phyloP scores from a whole-genome alignment of 2,797 vertebrate genomes.

The Syngnathus rostellatus region DNA sequence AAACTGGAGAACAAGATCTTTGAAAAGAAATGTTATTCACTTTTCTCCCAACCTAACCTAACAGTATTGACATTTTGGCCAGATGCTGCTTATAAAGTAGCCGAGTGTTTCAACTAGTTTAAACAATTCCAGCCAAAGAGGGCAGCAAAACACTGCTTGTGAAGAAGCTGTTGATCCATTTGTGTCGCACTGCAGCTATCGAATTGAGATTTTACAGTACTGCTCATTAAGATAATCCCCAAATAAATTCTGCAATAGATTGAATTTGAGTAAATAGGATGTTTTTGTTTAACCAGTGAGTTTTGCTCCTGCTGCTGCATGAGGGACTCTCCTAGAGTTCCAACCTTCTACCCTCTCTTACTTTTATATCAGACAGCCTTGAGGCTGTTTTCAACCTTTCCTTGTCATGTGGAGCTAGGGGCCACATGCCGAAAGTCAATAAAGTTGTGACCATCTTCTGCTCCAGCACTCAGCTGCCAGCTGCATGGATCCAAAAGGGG shows the following conservation, averaged over 20 bases:
- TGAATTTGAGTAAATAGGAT: not conserved
- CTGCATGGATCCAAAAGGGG: constrained; percentile 54
- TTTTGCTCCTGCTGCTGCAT: constrained; percentile 49
- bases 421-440: constrained; percentile 36
- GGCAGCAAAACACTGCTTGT: constrained; percentile 4
- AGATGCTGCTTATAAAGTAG: too few relatives aligned
- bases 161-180: not conserved
- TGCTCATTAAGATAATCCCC: not conserved
- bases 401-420: constrained; percentile 11
- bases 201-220: not conserved
- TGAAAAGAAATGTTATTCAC: too few relatives aligned
- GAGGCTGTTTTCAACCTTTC: not conserved
- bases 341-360: constrained; percentile 46
- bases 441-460: constrained; percentile 49
- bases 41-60: too few relatives aligned
- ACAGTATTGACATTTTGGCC: too few relatives aligned
- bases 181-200: constrained; percentile 1
- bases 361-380: constrained; percentile 17
- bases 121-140: not conserved
- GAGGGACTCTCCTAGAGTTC: constrained; percentile 60
- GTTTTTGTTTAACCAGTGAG: constrained; percentile 52
- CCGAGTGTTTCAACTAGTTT: too few relatives aligned
- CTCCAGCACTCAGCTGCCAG: constrained; percentile 61
- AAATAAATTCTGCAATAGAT: not conserved
- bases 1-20: too few relatives aligned